These are phyloP conservation scores for Ranitomeya variabilis DNA, from an alignment of 2,113 vertebrate species.

Conservation along the genomic window DNA sequence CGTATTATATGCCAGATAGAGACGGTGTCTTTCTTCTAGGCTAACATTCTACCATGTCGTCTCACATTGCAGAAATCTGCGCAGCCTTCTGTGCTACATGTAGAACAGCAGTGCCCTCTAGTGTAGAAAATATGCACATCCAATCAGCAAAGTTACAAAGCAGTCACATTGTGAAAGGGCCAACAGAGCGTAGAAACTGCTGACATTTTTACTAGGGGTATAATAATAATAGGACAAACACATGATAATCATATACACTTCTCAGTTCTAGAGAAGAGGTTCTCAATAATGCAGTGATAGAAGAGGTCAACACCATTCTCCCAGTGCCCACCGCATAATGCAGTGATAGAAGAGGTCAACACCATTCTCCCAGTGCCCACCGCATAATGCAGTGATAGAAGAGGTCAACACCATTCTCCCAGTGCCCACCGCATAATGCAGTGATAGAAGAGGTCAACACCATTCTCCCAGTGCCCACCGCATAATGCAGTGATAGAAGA, in stretches of 20 bases:
- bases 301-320: neutral
- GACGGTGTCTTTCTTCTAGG: neutral
- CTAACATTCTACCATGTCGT: neutral
- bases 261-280: neutral
- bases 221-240: neutral
- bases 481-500: neutral
- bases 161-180: neutral
- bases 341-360: neutral
- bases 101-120: conserved; percentile 35
- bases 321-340: neutral
- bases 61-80: neutral
- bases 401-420: neutral
- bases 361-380: neutral
- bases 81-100: neutral
- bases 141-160: neutral
- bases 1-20: neutral
- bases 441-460: neutral
- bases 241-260: neutral
- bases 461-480: neutral
- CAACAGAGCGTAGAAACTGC: neutral
- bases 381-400: neutral
- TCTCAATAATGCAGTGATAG: neutral
- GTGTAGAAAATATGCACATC: neutral
- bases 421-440: neutral
- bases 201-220: neutral